Conservation (phyloP, 1,140 invertebrate species). For the Bursaphelenchus mucronatus region DNA sequence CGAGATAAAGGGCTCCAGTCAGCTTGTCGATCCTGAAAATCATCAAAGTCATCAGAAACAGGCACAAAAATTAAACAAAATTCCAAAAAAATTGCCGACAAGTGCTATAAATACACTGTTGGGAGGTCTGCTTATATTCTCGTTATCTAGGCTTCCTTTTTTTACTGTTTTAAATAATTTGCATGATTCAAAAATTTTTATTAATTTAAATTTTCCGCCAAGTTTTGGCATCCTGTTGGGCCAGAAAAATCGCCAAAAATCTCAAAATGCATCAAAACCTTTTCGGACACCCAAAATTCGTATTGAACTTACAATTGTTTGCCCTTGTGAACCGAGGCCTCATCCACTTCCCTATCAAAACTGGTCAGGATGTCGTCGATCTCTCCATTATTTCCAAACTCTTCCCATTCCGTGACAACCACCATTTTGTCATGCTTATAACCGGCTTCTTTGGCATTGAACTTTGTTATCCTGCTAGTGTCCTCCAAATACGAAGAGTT, state of each 20-base stretch:
- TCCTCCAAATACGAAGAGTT: constrained; percentile 60
- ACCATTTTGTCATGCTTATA: constrained; percentile 58
- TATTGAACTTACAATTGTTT: constrained; percentile 53
- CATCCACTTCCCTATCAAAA: constrained; percentile 58
- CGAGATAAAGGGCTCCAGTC: constrained; percentile 58
- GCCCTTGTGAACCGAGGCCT: constrained; percentile 54
- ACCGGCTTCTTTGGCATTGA: constrained; percentile 42
- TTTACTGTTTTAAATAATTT: too few relatives aligned
- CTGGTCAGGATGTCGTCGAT: constrained; percentile 52
- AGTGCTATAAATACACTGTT: too few relatives aligned
- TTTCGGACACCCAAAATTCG: too few relatives aligned
- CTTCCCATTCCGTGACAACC: constrained; percentile 56
- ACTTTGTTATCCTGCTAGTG: constrained; percentile 54
- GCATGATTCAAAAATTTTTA: too few relatives aligned
- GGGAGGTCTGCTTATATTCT: too few relatives aligned
- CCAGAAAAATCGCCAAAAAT: too few relatives aligned
- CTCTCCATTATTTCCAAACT: constrained; percentile 56
- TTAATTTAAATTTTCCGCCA: too few relatives aligned
- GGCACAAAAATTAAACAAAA: background rate
- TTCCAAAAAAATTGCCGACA: too few relatives aligned
- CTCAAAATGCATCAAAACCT: too few relatives aligned
- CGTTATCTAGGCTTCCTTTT: too few relatives aligned
- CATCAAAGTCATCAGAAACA: constrained; percentile 1
- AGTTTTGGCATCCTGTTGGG: too few relatives aligned
- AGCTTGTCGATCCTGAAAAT: constrained; percentile 57